phyloP scores from a whole-genome alignment of 2,888 invertebrate genomes.

The Nephrotoma guestfalica region DNA sequence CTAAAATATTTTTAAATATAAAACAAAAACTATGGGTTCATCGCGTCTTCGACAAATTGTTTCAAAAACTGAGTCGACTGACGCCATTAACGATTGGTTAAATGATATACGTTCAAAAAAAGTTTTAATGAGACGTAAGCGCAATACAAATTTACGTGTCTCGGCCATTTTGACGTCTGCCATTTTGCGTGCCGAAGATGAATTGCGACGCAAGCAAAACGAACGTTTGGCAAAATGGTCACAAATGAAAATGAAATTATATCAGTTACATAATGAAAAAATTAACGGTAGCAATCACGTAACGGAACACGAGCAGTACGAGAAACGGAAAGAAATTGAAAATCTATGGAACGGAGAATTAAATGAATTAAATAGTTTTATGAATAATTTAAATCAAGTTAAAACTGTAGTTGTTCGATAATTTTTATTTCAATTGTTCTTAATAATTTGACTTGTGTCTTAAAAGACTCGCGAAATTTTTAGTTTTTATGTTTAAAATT shows the following conservation, averaged over 20 bases:
- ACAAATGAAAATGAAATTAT: conserved; percentile 27
- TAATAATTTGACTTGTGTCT: background rate
- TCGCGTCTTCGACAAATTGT: background rate
- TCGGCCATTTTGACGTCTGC: conserved; percentile 41
- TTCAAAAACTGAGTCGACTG: background rate
- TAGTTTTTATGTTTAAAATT: background rate
- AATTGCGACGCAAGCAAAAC: conserved; percentile 39
- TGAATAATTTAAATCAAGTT: conserved; percentile 36
- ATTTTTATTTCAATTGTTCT: conserved; percentile 9
- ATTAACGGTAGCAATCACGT: background rate
- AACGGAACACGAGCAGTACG: conserved; percentile 16
- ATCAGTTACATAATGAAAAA: background rate
- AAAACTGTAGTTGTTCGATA: conserved; percentile 29
- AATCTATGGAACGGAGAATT: conserved; percentile 36
- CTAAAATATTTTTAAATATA: background rate
- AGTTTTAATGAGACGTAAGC: conserved; percentile 31
- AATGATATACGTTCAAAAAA: conserved; percentile 39
- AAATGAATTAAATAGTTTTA: conserved; percentile 40
- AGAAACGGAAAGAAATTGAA: conserved; percentile 20
- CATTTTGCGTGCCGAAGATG: conserved; percentile 35
- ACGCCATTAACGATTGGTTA: conserved; percentile 35
- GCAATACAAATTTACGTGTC: conserved; percentile 37
- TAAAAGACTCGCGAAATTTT: background rate
- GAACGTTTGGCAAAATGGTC: conserved; percentile 38
- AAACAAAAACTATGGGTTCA: conserved; percentile 7